These are phyloP conservation scores for Oxytorus armatus DNA, from an alignment of 2,888 invertebrate species.

Conservation along the genomic window DNA sequence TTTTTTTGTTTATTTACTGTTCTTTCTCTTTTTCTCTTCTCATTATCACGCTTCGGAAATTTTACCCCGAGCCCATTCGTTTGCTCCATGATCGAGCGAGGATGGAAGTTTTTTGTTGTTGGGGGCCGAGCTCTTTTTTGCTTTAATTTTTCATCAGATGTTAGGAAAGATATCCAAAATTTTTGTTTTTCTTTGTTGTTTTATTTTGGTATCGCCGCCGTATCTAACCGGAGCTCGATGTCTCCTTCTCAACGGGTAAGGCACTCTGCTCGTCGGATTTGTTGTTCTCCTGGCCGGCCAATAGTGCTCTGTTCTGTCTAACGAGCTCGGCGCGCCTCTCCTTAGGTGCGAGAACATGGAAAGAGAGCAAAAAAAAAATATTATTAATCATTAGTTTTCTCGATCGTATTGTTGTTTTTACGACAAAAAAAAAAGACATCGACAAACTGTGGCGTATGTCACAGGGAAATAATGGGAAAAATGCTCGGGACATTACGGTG, in stretches of 20 bases:
- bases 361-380: constrained; percentile 22
- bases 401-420: too few species aligned
- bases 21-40: constrained; percentile 15
- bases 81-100: constrained; percentile 33
- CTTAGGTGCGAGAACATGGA: constrained; percentile 85
- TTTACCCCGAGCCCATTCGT: constrained; percentile 29
- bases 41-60: constrained; percentile 22
- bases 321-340: constrained; percentile 96
- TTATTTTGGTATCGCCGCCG: too few species aligned
- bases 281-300: constrained; percentile 86
- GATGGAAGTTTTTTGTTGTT: constrained; percentile 47
- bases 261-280: constrained; percentile 73
- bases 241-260: constrained; percentile 84
- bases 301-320: constrained; percentile 94
- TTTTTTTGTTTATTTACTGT: constrained; percentile 33
- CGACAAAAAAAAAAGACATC: too few species aligned
- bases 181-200: constrained; percentile 16
- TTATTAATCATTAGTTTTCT: not conserved
- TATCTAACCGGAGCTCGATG: constrained; percentile 89
- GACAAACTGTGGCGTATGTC: too few species aligned
- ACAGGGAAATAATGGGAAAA: too few species aligned
- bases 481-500: too few species aligned
- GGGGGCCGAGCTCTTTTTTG: constrained; percentile 21
- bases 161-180: constrained; percentile 54
- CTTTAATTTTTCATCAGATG: too few species aligned